Evolutionary conservation across 2,113 vertebrate species (phyloP).

Genomic region (Callaeas wilsoni): DNA sequence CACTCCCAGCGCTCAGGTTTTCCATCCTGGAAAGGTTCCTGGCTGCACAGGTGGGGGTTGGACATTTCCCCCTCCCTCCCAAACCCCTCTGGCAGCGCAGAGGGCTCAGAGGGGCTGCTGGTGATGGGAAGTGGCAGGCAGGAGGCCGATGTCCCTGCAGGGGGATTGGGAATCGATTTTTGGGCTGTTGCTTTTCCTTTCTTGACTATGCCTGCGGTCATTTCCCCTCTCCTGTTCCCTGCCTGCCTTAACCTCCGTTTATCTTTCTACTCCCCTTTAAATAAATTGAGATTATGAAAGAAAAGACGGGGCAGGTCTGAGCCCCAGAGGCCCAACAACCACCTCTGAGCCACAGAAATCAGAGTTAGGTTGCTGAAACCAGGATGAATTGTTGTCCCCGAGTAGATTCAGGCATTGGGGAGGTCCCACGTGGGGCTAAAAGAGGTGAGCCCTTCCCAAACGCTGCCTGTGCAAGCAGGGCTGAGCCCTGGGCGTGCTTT

Average conservation of each 20-base stretch:
- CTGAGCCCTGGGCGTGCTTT: background rate
- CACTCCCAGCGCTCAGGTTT: background rate
- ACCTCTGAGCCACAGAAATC: background rate
- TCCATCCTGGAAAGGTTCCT: no score
- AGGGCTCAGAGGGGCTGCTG: background rate
- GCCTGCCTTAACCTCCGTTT: no score
- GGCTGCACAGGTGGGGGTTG: background rate
- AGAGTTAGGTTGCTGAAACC: background rate
- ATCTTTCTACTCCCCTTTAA: background rate
- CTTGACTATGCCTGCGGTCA: no score
- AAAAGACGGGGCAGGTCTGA: background rate
- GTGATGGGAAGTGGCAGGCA: background rate
- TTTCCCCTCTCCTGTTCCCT: no score
- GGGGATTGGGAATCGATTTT: background rate
- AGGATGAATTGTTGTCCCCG: background rate
- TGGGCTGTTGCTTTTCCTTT: no score
- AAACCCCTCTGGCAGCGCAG: fast-evolving
- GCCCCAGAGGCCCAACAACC: background rate
- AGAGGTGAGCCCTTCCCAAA: background rate
- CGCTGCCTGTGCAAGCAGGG: background rate
- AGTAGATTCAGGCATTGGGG: background rate
- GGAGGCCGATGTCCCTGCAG: background rate
- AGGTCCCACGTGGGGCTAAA: background rate
- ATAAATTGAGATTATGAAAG: background rate
- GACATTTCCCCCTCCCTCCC: background rate